phyloP scores from a whole-genome alignment of 1,140 invertebrate genomes.

The Dinothrombium tinctorium region DNA sequence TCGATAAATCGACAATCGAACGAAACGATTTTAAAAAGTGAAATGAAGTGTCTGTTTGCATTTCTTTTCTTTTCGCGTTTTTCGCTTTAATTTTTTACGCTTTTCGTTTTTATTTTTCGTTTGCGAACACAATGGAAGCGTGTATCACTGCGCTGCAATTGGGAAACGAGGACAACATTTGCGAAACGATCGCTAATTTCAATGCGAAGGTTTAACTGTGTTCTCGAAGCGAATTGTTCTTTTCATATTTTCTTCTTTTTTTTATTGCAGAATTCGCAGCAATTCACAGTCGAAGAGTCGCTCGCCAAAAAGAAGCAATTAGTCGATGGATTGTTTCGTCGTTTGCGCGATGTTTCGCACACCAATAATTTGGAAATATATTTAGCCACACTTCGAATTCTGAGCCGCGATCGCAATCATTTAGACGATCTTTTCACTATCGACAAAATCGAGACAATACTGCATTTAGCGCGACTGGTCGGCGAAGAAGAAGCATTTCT shows the following conservation, averaged over 20 bases:
- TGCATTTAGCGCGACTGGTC: slow-evolving; percentile 35
- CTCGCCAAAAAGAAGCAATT: slow-evolving; percentile 5
- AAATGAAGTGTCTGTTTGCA: too few relatives aligned
- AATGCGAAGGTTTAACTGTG: too few relatives aligned
- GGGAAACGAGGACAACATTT: too few relatives aligned
- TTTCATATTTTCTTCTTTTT: not conserved
- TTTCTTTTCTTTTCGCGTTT: too few relatives aligned
- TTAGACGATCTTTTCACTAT: slow-evolving; percentile 40
- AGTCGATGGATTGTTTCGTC: slow-evolving; percentile 3
- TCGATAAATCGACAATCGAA: too few relatives aligned
- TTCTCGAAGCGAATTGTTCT: too few relatives aligned
- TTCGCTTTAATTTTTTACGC: too few relatives aligned
- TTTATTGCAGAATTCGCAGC: not conserved
- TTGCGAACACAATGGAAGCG: too few relatives aligned
- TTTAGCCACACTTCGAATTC: slow-evolving; percentile 17
- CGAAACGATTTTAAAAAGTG: too few relatives aligned
- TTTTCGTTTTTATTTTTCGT: too few relatives aligned
- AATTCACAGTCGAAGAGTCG: not conserved
- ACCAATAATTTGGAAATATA: slow-evolving; percentile 4
- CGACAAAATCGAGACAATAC: slow-evolving; percentile 35
- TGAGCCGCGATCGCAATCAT: slow-evolving; percentile 39
- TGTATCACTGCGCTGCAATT: too few relatives aligned
- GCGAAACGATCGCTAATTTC: too few relatives aligned
- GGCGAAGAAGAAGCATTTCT: slow-evolving; percentile 17
- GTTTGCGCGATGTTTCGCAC: slow-evolving; percentile 3